phyloP scores from a whole-genome alignment of 2,797 vertebrate genomes.

The Netta rufina region DNA sequence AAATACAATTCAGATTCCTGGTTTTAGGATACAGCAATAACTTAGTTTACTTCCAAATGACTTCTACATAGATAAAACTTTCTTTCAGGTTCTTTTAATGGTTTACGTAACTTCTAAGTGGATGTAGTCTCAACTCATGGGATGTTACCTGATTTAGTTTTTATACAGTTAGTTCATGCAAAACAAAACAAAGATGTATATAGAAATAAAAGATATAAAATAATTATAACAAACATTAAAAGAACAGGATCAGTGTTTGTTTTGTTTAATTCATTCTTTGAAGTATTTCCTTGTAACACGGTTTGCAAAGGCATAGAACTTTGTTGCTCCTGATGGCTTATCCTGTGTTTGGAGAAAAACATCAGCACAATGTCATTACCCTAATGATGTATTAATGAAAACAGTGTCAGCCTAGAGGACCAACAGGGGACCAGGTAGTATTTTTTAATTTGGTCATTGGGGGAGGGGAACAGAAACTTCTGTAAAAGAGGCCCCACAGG shows the following conservation, averaged over 20 bases:
- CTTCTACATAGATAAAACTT: neutral
- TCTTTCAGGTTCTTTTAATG: neutral
- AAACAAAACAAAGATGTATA: neutral
- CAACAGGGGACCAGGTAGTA: constrained; percentile 78
- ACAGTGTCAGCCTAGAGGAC: constrained; percentile 72
- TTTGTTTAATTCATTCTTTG: neutral
- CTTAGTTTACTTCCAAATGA: neutral
- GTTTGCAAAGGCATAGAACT: neutral
- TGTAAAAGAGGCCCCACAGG: constrained; percentile 77
- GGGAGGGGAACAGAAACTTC: constrained; percentile 74
- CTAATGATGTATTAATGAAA: constrained; percentile 81
- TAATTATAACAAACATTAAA: neutral
- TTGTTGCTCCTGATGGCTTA: neutral
- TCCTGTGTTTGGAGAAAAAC: constrained; percentile 54
- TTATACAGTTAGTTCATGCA: neutral
- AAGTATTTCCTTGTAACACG: constrained; percentile 4
- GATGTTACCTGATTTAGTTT: neutral
- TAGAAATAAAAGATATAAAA: neutral
- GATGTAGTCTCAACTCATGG: neutral
- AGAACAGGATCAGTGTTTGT: neutral
- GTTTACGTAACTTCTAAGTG: neutral
- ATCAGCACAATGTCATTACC: constrained; percentile 69
- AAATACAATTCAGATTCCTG: neutral
- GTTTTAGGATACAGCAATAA: neutral
- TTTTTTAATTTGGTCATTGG: constrained; percentile 82